Conservation (phyloP, 2,113 vertebrate species). For the Lepus europaeus region DNA sequence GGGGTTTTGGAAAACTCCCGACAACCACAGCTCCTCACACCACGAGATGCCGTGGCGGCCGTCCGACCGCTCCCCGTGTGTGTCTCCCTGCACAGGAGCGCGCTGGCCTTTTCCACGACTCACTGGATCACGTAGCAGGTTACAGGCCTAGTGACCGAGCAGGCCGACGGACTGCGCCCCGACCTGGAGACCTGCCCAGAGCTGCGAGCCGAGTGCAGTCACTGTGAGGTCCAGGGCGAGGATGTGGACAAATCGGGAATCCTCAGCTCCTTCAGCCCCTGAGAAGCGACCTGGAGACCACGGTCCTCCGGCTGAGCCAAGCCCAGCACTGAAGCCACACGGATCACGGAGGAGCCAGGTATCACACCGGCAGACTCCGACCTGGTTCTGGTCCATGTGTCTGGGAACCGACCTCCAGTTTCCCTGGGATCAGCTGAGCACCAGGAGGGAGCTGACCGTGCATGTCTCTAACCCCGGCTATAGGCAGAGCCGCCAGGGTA, state of each 20-base stretch:
- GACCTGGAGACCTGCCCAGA: neutral
- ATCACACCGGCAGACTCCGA: slow-evolving; percentile 5
- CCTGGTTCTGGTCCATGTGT: neutral
- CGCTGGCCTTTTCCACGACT: too few relatives aligned
- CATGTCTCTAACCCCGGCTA: neutral
- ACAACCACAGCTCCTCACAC: too few relatives aligned
- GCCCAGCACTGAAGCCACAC: neutral
- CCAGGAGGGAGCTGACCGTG: neutral
- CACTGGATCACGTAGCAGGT: neutral
- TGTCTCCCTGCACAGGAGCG: too few relatives aligned
- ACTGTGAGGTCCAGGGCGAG: neutral
- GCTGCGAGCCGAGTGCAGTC: neutral
- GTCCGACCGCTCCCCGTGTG: too few relatives aligned
- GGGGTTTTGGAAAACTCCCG: too few relatives aligned
- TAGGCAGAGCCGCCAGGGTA: neutral
- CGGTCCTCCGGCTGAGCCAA: neutral
- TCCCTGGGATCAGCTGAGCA: neutral
- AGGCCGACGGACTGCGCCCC: neutral
- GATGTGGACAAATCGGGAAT: neutral
- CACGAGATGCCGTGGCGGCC: too few relatives aligned
- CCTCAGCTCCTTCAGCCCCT: neutral
- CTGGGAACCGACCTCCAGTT: neutral
- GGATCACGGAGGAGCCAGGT: neutral
- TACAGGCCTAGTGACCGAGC: slow-evolving; percentile 4
- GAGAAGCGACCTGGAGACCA: neutral